phyloP scores from a whole-genome alignment of 2,113 vertebrate species.

The Anthoscopus minutus region DNA sequence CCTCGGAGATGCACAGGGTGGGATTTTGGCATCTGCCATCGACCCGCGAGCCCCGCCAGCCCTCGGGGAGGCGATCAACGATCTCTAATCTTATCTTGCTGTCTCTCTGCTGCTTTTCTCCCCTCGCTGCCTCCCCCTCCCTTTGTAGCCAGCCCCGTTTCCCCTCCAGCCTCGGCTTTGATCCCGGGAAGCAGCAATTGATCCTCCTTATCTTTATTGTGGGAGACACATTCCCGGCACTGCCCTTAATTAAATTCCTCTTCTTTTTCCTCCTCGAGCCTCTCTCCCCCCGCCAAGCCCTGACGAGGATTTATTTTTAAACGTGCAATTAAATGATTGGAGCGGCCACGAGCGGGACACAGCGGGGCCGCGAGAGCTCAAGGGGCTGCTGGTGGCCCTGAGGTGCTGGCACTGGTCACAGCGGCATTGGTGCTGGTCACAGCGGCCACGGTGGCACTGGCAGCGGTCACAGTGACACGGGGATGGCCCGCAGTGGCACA shows the following conservation, averaged over 20 bases:
- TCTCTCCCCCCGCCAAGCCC: background rate
- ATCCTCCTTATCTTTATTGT: conserved; percentile 60
- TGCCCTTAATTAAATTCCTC: conserved; percentile 59
- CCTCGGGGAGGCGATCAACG: background rate
- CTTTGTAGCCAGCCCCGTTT: background rate
- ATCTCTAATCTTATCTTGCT: background rate
- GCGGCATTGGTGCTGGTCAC: background rate
- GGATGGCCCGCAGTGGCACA: too few relatives aligned
- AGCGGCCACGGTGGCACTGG: background rate
- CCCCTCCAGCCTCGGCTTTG: conserved; percentile 30
- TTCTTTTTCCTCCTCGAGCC: background rate
- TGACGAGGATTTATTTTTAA: background rate
- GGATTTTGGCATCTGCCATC: background rate
- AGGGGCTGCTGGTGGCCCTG: background rate
- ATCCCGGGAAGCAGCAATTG: conserved; percentile 52
- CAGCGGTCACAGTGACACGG: background rate
- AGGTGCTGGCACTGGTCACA: background rate
- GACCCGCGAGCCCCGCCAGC: background rate
- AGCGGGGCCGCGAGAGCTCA: accelerated
- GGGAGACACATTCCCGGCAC: conserved; percentile 36
- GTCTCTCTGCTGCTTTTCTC: background rate
- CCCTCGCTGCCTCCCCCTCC: background rate
- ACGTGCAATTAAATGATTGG: background rate
- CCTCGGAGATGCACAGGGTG: background rate
- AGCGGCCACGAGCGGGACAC: background rate